Evolutionary conservation across 2,113 vertebrate species (phyloP).

Genomic region (Cygnus atratus): DNA sequence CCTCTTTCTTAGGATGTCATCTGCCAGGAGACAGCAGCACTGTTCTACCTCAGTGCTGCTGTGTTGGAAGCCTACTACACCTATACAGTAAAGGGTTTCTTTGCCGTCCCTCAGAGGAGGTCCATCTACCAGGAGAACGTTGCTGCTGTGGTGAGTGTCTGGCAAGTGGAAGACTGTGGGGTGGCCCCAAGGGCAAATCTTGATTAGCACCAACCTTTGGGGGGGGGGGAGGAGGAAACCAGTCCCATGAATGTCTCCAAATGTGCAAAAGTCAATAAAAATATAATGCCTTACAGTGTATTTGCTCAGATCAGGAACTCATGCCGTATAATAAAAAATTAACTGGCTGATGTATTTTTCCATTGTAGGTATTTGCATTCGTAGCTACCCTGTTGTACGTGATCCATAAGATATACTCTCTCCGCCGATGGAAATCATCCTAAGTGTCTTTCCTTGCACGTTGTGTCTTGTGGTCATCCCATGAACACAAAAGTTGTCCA

Average conservation of each 20-base stretch:
- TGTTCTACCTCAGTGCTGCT: constrained; percentile 83
- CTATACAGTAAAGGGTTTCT: fast-evolving
- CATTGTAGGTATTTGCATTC: constrained; percentile 82
- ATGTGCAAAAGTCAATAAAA: background rate
- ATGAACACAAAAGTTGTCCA: background rate
- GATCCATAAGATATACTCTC: constrained; percentile 78
- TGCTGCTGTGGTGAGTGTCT: constrained; percentile 79
- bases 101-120: fast-evolving
- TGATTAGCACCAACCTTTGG: background rate
- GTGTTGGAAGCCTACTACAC: constrained; percentile 72
- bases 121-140: constrained; percentile 68
- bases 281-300: fast-evolving
- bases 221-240: background rate
- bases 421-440: constrained; percentile 80
- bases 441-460: constrained; percentile 6
- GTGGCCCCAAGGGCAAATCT: background rate
- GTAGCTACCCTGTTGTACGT: constrained; percentile 80
- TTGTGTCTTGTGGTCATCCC: too few species aligned
- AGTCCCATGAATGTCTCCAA: background rate
- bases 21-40: constrained; percentile 74
- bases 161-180: background rate
- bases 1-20: constrained; percentile 72
- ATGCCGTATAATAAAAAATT: background rate
- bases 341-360: background rate
- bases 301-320: background rate